phyloP scores from a whole-genome alignment of 1,140 invertebrate species.

The Trypoxylus dichotomus region DNA sequence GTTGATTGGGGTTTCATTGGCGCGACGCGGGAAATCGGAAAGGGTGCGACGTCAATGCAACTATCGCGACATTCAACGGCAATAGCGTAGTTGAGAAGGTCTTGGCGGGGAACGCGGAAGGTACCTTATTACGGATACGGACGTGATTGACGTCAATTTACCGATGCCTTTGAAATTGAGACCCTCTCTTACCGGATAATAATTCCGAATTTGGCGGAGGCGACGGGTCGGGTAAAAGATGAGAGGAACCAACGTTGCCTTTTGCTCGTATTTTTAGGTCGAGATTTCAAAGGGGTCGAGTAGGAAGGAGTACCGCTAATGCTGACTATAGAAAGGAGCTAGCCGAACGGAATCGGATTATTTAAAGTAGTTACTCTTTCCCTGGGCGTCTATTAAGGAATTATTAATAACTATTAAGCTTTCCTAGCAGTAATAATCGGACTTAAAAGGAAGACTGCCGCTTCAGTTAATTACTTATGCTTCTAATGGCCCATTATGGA shows the following conservation, averaged over 20 bases:
- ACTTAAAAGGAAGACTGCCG: neutral
- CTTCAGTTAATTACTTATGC: neutral
- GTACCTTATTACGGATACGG: neutral
- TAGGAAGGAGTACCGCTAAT: neutral
- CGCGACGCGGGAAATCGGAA: conserved; percentile 31
- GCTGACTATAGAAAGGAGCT: neutral
- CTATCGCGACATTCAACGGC: conserved; percentile 33
- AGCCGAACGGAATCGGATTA: neutral
- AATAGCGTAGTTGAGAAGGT: neutral
- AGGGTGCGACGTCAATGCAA: conserved; percentile 38
- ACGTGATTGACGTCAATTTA: conserved; percentile 32
- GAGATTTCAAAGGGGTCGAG: neutral
- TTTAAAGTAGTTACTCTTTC: neutral
- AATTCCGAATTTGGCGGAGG: conserved; percentile 4
- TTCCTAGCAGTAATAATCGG: neutral
- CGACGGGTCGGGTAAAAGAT: neutral
- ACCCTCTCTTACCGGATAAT: neutral
- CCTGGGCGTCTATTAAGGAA: neutral
- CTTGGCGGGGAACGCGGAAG: neutral
- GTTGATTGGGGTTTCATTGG: conserved; percentile 44
- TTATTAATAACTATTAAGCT: conserved; percentile 15
- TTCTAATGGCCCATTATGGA: neutral
- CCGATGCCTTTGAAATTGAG: conserved; percentile 25
- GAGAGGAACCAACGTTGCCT: neutral
- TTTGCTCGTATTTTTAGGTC: neutral